A percentile compares a stretch with the other conserved stretches of the same genome.
Evolutionary conservation across 2,113 vertebrate species (phyloP).

Genomic region (Paratilapia polleni): DNA sequence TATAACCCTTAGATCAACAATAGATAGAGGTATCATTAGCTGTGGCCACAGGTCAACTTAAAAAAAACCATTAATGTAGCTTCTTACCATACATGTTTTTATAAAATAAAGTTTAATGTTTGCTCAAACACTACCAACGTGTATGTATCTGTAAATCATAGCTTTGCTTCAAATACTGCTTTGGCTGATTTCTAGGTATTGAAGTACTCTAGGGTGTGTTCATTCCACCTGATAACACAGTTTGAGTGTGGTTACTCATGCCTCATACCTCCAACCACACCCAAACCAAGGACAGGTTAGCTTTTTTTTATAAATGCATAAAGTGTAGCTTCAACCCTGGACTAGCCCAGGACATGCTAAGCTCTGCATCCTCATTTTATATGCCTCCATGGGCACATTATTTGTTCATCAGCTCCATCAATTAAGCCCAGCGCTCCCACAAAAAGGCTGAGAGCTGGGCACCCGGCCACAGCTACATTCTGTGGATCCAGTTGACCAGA

Average conservation of each 20-base stretch:
- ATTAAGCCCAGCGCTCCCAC: slow-evolving; percentile 53
- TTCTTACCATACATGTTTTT: neutral
- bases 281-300: neutral
- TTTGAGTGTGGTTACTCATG: neutral
- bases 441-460: slow-evolving; percentile 58
- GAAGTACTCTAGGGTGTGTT: neutral
- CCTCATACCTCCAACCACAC: slow-evolving; percentile 10
- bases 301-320: neutral
- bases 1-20: slow-evolving; percentile 16
- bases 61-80: neutral
- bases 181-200: neutral
- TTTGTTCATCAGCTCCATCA: slow-evolving; percentile 43
- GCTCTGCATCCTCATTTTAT: slow-evolving; percentile 7
- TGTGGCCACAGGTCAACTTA: neutral
- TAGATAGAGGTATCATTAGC: neutral
- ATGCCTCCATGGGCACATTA: slow-evolving; percentile 47
- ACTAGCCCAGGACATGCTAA: neutral
- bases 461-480: slow-evolving; percentile 54
- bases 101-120: no score
- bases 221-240: neutral
- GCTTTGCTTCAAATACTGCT: neutral
- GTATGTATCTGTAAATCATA: neutral
- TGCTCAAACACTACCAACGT: neutral
- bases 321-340: neutral
- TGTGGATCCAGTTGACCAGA: slow-evolving; percentile 61